Conservation (phyloP, 2,113 vertebrate species). For the Buteo buteo region DNA sequence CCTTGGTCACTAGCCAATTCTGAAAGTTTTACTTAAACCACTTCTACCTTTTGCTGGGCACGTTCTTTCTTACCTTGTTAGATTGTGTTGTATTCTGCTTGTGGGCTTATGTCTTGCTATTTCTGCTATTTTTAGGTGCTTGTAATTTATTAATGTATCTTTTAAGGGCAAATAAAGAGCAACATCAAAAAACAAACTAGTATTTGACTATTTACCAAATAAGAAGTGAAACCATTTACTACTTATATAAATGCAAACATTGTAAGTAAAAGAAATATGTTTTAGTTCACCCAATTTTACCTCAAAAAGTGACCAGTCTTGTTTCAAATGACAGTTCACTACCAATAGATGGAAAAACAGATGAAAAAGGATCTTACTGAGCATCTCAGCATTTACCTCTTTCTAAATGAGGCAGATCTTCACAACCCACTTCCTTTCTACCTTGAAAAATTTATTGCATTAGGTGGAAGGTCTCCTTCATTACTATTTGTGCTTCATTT, state of each 20-base stretch:
- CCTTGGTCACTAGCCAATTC: background rate
- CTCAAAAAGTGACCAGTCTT: background rate
- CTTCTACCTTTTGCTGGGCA: background rate
- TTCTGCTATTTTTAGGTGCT: slow-evolving; percentile 3
- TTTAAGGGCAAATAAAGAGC: slow-evolving; percentile 63
- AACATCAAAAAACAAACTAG: slow-evolving; percentile 21
- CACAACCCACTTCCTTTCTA: background rate
- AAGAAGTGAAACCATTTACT: background rate
- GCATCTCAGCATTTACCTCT: background rate
- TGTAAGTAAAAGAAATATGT: background rate
- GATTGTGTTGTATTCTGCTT: background rate
- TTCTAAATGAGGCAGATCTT: background rate
- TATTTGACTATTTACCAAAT: background rate
- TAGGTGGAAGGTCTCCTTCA: background rate
- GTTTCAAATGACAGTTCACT: background rate
- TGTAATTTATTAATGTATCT: slow-evolving; percentile 53
- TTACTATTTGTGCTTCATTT: background rate
- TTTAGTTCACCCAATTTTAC: background rate
- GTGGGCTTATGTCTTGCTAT: background rate
- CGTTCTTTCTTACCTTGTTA: background rate
- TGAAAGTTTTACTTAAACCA: background rate
- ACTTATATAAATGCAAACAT: background rate
- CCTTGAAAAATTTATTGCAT: background rate
- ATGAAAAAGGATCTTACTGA: background rate
- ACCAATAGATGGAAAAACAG: background rate